Evolutionary conservation across 2,888 invertebrate genomes (phyloP).

Genomic region (Pseudanteris insignis): DNA sequence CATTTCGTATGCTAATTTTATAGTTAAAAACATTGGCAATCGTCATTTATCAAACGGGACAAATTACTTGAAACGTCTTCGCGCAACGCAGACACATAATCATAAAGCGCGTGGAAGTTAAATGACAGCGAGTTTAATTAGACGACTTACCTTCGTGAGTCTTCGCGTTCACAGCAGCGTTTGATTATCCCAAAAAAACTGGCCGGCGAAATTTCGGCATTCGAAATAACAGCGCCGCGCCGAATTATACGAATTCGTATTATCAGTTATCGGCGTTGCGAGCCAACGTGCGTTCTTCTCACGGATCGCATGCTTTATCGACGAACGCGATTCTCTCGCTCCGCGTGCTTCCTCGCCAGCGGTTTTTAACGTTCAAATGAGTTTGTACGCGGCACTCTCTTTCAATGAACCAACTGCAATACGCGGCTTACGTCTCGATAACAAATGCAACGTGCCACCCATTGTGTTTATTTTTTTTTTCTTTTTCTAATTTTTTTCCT

Average conservation of each 20-base stretch:
- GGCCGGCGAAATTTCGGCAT: slow-evolving; percentile 4
- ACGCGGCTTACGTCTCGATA: slow-evolving; percentile 23
- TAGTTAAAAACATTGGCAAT: neutral
- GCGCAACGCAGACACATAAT: no score
- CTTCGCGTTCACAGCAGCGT: no score
- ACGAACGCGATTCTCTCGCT: slow-evolving; percentile 46
- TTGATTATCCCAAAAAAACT: no score
- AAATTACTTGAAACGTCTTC: no score
- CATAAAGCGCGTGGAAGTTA: no score
- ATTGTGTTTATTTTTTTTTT: neutral
- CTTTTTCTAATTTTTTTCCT: neutral
- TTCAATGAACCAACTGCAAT: slow-evolving; percentile 25
- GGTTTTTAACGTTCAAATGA: slow-evolving; percentile 20
- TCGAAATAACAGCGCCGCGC: neutral
- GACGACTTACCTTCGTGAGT: no score
- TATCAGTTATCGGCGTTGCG: slow-evolving; percentile 24
- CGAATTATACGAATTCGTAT: slow-evolving; percentile 6
- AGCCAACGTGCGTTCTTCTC: slow-evolving; percentile 29
- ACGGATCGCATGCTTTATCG: slow-evolving; percentile 47
- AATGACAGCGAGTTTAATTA: no score
- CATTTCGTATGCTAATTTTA: neutral
- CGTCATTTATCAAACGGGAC: no score
- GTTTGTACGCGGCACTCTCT: slow-evolving; percentile 31
- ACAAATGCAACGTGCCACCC: slow-evolving; percentile 14
- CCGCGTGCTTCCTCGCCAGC: slow-evolving; percentile 28